Evolutionary conservation across 2,797 vertebrate species (phyloP), one percentile per base, ranked within the genome.

Genomic region (Serranus cabrilla): DNA sequence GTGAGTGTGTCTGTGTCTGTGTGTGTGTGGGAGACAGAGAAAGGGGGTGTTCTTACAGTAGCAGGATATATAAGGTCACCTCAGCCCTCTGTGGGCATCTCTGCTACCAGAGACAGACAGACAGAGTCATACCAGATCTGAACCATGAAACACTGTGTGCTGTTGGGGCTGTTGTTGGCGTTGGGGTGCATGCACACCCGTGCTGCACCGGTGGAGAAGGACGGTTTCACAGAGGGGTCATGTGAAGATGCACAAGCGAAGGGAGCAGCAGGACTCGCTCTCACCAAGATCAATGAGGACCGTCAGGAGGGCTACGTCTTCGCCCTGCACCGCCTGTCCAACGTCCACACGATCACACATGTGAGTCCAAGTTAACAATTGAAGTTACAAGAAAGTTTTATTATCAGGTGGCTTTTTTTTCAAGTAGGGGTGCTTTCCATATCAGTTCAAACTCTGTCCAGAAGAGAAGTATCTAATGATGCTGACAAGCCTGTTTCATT

Each of bases 271-370:
- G 54, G 0, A 0, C 71, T 70, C 70, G 93, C 94, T 7, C 66
- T 96, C 25, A 71, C 42, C 39, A 86, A 93, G 79, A 95, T 96
- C 89, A 96, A 96, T 89, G 31, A 60, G 6, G 79, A 94, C 63
- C 89, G 94, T 0, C 40, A 25, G 0, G 89, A 95, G 5, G 95
- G 95, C 73, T 95, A 94, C 83, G 0, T 94, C 57, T 90, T 94
- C 17, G 37, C 31, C 13, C 85, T 94, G 65, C 81, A 92, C 34
- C 88, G 87, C 2, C 85, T 96, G 55, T 87, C 86, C 72, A 92
- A 94, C 23, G 93, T 87, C 46, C 84, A 94, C 80, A 46, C 43
- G 25, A 49, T 9, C 10, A 75, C 1, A 17, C 93, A 94, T 1
- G 95, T 95, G 71, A 95, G 95, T 91, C 3, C 14, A n/a, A n/a